Evolutionary conservation across 2,888 invertebrate species (phyloP).

Genomic region (Agrochola litura): DNA sequence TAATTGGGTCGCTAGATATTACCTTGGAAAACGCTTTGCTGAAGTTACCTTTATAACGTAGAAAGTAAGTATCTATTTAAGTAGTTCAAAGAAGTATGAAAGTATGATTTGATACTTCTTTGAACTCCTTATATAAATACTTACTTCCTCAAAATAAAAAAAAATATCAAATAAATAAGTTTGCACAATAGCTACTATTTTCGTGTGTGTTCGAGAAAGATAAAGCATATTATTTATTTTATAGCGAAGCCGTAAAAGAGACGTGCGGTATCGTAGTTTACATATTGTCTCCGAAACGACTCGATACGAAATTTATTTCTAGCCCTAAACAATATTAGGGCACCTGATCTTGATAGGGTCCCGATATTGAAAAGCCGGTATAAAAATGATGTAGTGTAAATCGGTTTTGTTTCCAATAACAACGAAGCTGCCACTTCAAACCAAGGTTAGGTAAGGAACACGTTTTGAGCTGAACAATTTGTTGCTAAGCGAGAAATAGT

Average conservation of each 20-base stretch:
- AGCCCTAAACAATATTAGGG: conserved; percentile 57
- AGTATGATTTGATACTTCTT: neutral
- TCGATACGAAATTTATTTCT: conserved; percentile 57
- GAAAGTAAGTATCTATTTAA: too few relatives aligned
- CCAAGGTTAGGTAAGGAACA: neutral
- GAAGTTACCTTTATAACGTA: neutral
- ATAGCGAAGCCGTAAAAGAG: conserved; percentile 74
- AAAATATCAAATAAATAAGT: conserved; percentile 40
- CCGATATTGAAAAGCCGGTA: conserved; percentile 55
- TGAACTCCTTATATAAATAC: neutral
- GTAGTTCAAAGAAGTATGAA: too few relatives aligned
- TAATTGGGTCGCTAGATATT: neutral
- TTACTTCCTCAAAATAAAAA: too few relatives aligned
- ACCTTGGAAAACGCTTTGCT: conserved; percentile 1
- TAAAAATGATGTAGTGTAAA: conserved; percentile 60
- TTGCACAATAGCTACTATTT: conserved; percentile 42
- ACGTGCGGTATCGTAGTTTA: conserved; percentile 73
- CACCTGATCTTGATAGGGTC: conserved; percentile 51
- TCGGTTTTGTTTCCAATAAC: conserved; percentile 38
- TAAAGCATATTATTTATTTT: conserved; percentile 80
- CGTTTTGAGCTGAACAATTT: neutral
- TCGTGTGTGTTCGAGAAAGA: conserved; percentile 53
- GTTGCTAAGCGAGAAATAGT: neutral
- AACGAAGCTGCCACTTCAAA: neutral
- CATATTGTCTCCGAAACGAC: conserved; percentile 68